Evolutionary conservation across 2,888 invertebrate species (phyloP), one percentile per base, ranked within the genome.

Genomic region (Phaonia tiefii): DNA sequence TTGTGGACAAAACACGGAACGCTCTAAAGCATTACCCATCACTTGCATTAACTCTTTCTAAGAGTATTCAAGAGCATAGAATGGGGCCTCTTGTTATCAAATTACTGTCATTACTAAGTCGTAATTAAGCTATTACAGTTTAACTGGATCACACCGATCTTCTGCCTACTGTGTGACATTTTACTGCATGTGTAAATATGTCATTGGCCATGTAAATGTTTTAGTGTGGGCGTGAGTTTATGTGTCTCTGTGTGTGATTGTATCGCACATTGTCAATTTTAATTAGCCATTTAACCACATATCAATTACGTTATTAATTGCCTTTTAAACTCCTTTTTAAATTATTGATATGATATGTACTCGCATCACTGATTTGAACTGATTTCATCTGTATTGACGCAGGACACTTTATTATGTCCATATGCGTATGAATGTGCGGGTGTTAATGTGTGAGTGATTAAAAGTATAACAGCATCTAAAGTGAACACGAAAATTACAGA

Each of bases 391-490:
- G 13, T 49, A 11, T 56, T 20, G 79, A 71, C 56, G 25, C 63
- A 49, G 54, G 56, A 66, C 75, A 8, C 58, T 20, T 22, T 15
- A 13, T 56, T 17, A 22, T 8, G 22, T 54, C 11, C 25, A 22
- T 25, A 10, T 37, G 31, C 8, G 31, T 49, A 10, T 5, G 54
- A 58, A 2, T 25, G 25, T 72, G 85, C 82, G 79, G 80, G 80
- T 80, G 82, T 74, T 83, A 84, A 80, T 81, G 85, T 54, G 31
- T 31, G 80, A 84, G 85, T 85, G 80, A 80, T 84, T 82, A 85
- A 85, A 85, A 84, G 84, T 80, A 83, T 84, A 85, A 85, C 1
- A 49, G 17, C 54, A 25, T 13, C 54, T n/a, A n/a, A n/a, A n/a
- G n/a, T n/a, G n/a, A n/a, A n/a, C n/a, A n/a, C n/a, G n/a, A n/a